Evolutionary conservation across 2,888 invertebrate genomes (phyloP).

Genomic region (Platycnemis pennipes): DNA sequence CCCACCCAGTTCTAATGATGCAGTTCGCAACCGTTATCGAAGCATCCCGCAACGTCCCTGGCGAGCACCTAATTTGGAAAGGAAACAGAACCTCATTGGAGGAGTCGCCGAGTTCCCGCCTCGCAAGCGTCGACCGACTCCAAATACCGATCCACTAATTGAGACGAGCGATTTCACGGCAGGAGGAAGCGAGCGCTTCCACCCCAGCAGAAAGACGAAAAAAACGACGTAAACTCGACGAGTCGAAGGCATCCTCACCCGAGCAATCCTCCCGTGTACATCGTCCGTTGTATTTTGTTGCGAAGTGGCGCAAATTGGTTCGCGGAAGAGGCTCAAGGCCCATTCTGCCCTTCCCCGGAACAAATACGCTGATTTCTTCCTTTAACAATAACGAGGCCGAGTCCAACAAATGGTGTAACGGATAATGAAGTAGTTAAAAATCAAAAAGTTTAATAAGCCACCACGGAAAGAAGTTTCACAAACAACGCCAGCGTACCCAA

Average conservation of each 20-base stretch:
- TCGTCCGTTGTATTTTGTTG: background rate
- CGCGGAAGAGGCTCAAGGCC: background rate
- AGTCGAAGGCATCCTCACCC: background rate
- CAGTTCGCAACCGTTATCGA: background rate
- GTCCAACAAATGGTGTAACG: too few species aligned
- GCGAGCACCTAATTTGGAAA: background rate
- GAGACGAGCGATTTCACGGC: too few species aligned
- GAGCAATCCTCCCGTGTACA: background rate
- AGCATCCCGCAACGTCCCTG: background rate
- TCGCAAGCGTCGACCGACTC: background rate
- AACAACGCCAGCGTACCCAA: too few species aligned
- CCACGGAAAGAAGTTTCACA: too few species aligned
- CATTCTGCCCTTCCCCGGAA: too few species aligned
- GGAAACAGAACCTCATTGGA: background rate
- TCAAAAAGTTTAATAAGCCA: too few species aligned
- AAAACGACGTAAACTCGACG: background rate
- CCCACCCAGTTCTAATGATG: background rate
- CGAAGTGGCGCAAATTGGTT: background rate
- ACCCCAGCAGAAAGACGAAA: background rate
- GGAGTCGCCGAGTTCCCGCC: background rate
- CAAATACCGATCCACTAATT: too few species aligned
- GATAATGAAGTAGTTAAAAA: too few species aligned
- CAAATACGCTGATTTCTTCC: too few species aligned
- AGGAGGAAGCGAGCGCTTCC: too few species aligned
- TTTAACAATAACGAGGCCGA: too few species aligned